A percentile compares a stretch with the other conserved stretches of the same genome.
Conservation (phyloP, 2,888 invertebrate genomes). For the Mythimna albipuncta region DNA sequence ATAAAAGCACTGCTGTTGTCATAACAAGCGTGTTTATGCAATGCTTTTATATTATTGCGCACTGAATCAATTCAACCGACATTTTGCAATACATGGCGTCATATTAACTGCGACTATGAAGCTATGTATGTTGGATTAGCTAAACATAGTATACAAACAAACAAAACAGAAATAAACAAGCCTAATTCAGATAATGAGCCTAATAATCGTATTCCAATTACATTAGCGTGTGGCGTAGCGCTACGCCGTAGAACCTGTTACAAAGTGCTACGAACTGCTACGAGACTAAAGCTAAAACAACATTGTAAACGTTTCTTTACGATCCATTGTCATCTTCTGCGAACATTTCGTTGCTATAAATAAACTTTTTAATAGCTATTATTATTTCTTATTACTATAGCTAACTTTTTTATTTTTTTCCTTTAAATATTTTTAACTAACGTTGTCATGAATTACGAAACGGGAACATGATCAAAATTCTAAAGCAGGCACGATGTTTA, state of each 20-base stretch:
- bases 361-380: slow-evolving; percentile 44
- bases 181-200: slow-evolving; percentile 28
- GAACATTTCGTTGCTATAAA: slow-evolving; percentile 42
- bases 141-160: slow-evolving; percentile 12
- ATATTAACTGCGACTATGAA: background rate
- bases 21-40: background rate
- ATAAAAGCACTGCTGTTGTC: background rate
- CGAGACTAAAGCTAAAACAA: slow-evolving; percentile 51
- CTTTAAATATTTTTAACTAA: slow-evolving; percentile 30
- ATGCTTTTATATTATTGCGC: slow-evolving; percentile 7
- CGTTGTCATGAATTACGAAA: slow-evolving; percentile 13
- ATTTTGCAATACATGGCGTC: slow-evolving; percentile 14
- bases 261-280: slow-evolving; percentile 57
- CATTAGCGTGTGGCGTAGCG: slow-evolving; percentile 45
- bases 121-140: background rate
- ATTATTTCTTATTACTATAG: slow-evolving; percentile 22
- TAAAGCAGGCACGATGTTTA: background rate
- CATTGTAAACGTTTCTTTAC: slow-evolving; percentile 52
- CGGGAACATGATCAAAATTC: slow-evolving; percentile 14
- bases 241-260: slow-evolving; percentile 55
- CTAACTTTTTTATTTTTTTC: slow-evolving; percentile 24
- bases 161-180: slow-evolving; percentile 6
- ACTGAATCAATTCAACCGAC: slow-evolving; percentile 20
- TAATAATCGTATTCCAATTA: slow-evolving; percentile 33
- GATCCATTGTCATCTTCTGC: slow-evolving; percentile 46